Base-by-base conservation (phyloP, 2,888 invertebrate genomes). In the Eudemis profundana region DNA sequence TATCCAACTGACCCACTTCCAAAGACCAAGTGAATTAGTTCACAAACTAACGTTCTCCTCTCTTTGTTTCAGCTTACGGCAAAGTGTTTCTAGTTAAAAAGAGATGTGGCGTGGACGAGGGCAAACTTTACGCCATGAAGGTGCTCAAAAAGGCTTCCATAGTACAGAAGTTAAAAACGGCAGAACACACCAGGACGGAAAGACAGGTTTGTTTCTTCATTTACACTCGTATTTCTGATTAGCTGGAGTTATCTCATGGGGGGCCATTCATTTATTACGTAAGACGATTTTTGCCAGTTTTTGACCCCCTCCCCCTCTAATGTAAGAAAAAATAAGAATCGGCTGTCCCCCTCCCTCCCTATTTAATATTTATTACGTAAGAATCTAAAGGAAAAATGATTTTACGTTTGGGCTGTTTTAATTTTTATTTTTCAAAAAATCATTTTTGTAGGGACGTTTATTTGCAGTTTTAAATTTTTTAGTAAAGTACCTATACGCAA, bases 111-210 rank as follows among this genome's bases (percentile, higher is more conserved):
- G 90, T 94, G 66, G 99, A 99, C 91, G 94, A 96, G 78, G 96
- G 96, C 53, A 96, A 97, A 74, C 93, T 99, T 68, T 99, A 99
- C 92, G 99, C 99, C 65, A 99, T 99, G 98, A 99, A 99, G 91
- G 98, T 99, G 73, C 93, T 99, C 82, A 98, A 98, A 90, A 99
- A 99, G 86, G 97, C 97, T 61, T 96, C 97, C 27, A 98, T 98
- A 77, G 97, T 98, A 40, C 97, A 97, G 87, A 98, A 98, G 92
- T 95, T 97, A 84, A 98, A 98, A 93, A 98, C 98, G 64, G 96
- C 98, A 10, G 99, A 99, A 84, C 99, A 99, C 90, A 99, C 98
- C 29, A 96, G 97, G 93, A 98, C 98, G 60, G 99, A 99, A 89
- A 93, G 99, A 89, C 97, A 98, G 93, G 94, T 94, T 76, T 76